These are phyloP conservation scores for Ancistrus triradiatus DNA, from an alignment of 2,113 vertebrate species.

Conservation along the genomic window DNA sequence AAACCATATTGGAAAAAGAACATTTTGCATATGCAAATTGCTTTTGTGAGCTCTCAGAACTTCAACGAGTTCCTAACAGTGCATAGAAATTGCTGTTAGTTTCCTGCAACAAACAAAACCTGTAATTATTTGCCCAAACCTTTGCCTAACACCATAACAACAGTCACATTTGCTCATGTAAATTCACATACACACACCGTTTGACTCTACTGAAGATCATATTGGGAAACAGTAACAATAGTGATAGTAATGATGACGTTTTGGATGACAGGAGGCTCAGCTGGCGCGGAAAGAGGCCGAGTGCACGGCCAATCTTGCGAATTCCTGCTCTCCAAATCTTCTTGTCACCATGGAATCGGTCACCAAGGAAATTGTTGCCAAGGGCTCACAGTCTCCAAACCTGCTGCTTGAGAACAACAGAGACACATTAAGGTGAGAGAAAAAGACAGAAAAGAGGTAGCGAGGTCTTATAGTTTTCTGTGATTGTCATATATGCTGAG, in stretches of 20 bases:
- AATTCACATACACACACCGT: too few species aligned
- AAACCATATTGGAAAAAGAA: too few species aligned
- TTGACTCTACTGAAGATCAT: neutral
- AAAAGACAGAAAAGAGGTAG: neutral
- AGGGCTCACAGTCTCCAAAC: constrained; percentile 41
- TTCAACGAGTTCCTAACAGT: too few species aligned
- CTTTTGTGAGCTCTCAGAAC: too few species aligned
- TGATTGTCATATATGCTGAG: too few species aligned
- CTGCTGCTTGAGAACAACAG: constrained; percentile 40
- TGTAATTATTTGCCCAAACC: too few species aligned
- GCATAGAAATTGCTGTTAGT: too few species aligned
- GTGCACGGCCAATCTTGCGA: constrained; percentile 70
- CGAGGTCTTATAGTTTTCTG: too few species aligned
- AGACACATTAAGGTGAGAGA: constrained; percentile 67
- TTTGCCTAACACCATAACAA: too few species aligned
- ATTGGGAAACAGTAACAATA: neutral
- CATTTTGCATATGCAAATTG: too few species aligned
- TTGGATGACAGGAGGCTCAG: constrained; percentile 76
- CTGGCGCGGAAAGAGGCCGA: constrained; percentile 77
- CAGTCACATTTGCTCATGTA: too few species aligned
- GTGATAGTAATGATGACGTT: neutral
- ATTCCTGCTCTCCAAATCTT: constrained; percentile 74
- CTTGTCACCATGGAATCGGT: constrained; percentile 67
- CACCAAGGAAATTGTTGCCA: constrained; percentile 71
- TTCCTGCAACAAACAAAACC: too few species aligned